Base-by-base conservation (phyloP, 2,797 vertebrate species). In the Momotus momota region DNA sequence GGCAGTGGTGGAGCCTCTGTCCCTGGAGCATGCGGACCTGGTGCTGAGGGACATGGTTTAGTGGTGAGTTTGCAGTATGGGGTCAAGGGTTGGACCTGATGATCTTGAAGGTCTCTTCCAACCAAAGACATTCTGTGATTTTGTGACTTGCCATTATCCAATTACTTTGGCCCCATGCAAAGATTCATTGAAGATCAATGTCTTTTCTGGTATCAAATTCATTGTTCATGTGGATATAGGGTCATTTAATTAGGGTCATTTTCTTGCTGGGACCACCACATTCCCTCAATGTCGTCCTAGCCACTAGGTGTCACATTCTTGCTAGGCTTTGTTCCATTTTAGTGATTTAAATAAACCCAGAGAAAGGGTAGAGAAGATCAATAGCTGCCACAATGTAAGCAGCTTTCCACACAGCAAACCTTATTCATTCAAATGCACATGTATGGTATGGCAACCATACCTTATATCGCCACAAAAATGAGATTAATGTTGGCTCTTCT, bases 261-360 rank as follows among this genome's bases (percentile, higher is more conserved):
- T 33, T 35, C 54, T 74, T 78, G 52, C 67, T 46, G 12, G 10
- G 54, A 41, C 41, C 11, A 9, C 70, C 82, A 48, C n/a, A 45
- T 79, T 88, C 79, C 48, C 35, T 69, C 58, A 69, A 7, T 66
- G 58, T 51, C 1, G 0, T 86, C 43, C 45, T 73, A 74, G 90
- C 95, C 95, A 95, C 96, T 96, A 97, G 95, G 94, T 96, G 96
- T 97, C 94, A 94, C 40, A 66, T 94, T 96, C 92, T 93, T 81
- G 88, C 95, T 90, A 40, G 10, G 35, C 26, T 80, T 75, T 82
- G 54, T 57, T 73, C n/a, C 69, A 33, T 66, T 80, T 77, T 48
- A 45, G 25, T 48, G 16, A 60, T 83, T 86, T 73, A 66, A 85
- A 66, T 40, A 75, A 80, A 21, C 18, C 51, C 29, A 55, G 45